phyloP scores from a whole-genome alignment of 2,888 invertebrate genomes.

The Lagria hirta region DNA sequence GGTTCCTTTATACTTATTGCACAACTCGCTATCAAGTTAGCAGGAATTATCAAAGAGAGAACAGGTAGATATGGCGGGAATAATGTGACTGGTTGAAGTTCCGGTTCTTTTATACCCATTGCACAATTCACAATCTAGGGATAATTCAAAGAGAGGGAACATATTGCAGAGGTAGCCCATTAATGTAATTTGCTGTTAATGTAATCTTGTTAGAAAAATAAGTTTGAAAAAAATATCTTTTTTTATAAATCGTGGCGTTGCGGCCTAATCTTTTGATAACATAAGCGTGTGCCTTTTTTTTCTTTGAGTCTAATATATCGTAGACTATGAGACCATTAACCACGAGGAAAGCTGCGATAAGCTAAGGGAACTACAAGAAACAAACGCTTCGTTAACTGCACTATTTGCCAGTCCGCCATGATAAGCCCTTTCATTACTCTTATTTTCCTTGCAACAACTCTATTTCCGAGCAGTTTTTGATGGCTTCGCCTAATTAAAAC shows the following conservation, averaged over 20 bases:
- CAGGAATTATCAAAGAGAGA: too few relatives aligned
- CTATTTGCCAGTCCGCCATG: conserved; percentile 8
- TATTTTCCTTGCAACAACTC: conserved; percentile 2
- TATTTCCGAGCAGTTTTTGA: conserved; percentile 5
- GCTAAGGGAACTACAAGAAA: conserved; percentile 35
- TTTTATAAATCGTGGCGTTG: conserved; percentile 1
- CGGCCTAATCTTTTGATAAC: conserved; percentile 19
- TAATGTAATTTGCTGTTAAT: too few relatives aligned
- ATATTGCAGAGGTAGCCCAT: too few relatives aligned
- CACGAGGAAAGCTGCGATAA: conserved; percentile 31
- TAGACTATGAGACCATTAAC: conserved; percentile 21
- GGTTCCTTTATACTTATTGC: too few relatives aligned
- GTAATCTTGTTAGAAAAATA: too few relatives aligned
- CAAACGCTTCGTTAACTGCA: conserved; percentile 30
- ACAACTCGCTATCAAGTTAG: too few relatives aligned
- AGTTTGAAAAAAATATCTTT: conserved; percentile 2
- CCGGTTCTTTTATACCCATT: too few relatives aligned
- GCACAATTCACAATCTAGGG: too few relatives aligned
- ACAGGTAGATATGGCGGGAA: too few relatives aligned
- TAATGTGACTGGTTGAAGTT: too few relatives aligned
- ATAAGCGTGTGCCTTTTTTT: conserved; percentile 20
- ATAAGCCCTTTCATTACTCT: conserved; percentile 13
- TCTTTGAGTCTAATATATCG: conserved; percentile 18
- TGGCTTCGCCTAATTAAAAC: conserved; percentile 8
- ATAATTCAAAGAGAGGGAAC: too few relatives aligned